Percentiles rank a stretch among this genome's conserved stretches.
Conservation (phyloP, 2,113 vertebrate genomes). For the Xiphophorus hellerii region DNA sequence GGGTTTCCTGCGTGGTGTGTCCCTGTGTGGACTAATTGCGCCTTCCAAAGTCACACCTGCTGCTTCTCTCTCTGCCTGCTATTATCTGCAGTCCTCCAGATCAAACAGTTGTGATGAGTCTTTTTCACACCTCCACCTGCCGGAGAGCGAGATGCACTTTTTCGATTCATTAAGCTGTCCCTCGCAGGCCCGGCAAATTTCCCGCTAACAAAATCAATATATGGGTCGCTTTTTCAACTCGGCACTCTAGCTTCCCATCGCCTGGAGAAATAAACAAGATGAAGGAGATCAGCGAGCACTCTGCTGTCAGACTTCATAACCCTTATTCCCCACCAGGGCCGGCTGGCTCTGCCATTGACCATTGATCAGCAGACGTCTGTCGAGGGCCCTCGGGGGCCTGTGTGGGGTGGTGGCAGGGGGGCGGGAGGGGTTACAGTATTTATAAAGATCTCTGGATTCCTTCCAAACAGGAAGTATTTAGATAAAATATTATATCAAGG, state of each 20-base stretch:
- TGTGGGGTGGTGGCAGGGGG: not conserved
- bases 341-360: slow-evolving; percentile 61
- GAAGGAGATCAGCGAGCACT: slow-evolving; percentile 61
- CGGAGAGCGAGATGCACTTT: slow-evolving; percentile 60
- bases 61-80: slow-evolving; percentile 18
- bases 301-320: slow-evolving; percentile 72
- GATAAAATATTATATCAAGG: no score
- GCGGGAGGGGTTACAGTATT: not conserved
- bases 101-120: slow-evolving; percentile 21
- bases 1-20: no score
- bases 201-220: slow-evolving; percentile 67
- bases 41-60: no score
- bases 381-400: slow-evolving; percentile 25
- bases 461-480: not conserved
- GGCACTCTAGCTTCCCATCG: slow-evolving; percentile 48
- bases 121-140: slow-evolving; percentile 39
- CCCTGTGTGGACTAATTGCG: no score
- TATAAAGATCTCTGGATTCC: not conserved
- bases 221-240: slow-evolving; percentile 52
- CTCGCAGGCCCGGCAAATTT: slow-evolving; percentile 50
- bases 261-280: slow-evolving; percentile 74
- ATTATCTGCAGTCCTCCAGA: slow-evolving; percentile 12
- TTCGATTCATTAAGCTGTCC: slow-evolving; percentile 70
- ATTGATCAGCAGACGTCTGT: slow-evolving; percentile 25
- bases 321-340: slow-evolving; percentile 71